A percentile compares a stretch with the other conserved stretches of the same genome.
phyloP scores from a whole-genome alignment of 2,797 vertebrate species.

The Anguilla anguilla region DNA sequence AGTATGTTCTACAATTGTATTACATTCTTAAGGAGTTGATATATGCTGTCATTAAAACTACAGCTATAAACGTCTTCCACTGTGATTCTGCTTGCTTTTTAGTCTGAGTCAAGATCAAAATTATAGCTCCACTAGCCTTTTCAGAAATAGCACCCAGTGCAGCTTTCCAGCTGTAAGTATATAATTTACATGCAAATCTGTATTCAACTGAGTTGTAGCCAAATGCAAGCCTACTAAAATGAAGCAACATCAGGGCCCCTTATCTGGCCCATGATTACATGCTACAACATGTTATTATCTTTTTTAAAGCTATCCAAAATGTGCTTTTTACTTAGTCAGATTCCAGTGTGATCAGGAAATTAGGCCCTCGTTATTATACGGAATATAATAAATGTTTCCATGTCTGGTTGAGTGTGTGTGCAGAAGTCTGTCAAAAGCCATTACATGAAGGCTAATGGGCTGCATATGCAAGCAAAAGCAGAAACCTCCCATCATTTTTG shows the following conservation, averaged over 20 bases:
- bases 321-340: slow-evolving; percentile 12
- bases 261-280: slow-evolving; percentile 19
- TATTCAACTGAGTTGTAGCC: not conserved
- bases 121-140: not conserved
- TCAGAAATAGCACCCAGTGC: not conserved
- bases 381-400: slow-evolving; percentile 34
- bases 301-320: not conserved
- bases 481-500: slow-evolving; percentile 30
- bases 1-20: not conserved
- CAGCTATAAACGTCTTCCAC: not conserved
- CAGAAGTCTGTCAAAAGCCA: slow-evolving; percentile 35
- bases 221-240: not conserved
- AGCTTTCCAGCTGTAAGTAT: slow-evolving; percentile 9
- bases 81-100: not conserved
- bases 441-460: slow-evolving; percentile 33
- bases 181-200: slow-evolving; percentile 12
- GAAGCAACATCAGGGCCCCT: slow-evolving; percentile 14
- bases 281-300: not conserved
- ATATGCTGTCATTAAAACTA: not conserved
- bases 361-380: slow-evolving; percentile 28
- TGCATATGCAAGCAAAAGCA: slow-evolving; percentile 32
- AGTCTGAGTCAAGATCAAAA: not conserved
- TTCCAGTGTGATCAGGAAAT: slow-evolving; percentile 27
- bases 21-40: not conserved
- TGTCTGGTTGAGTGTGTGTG: slow-evolving; percentile 29